Conservation (phyloP, 92 coral and sea anemone species). For the Phymanthus crucifer region DNA sequence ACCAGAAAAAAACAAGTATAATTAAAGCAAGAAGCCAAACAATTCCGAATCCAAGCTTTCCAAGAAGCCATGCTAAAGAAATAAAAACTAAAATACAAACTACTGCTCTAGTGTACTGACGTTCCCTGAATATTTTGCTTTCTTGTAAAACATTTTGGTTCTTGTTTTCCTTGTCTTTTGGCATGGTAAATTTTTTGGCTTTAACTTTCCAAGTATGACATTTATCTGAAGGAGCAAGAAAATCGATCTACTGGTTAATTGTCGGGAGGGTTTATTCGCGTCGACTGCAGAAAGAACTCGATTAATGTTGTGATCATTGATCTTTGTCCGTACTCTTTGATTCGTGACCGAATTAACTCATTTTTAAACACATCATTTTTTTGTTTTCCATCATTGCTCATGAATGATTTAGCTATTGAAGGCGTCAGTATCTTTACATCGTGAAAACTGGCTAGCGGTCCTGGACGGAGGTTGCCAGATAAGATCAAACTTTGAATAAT, state of each 20-base stretch:
- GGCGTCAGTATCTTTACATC: background rate
- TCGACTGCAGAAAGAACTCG: background rate
- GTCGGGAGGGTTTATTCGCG: background rate
- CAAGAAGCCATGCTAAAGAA: conserved; percentile 69
- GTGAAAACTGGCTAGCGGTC: background rate
- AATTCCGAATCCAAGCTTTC: conserved; percentile 47
- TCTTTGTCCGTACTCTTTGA: conserved; percentile 12
- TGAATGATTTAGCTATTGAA: conserved; percentile 25
- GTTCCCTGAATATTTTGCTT: conserved; percentile 26
- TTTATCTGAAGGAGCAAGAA: background rate
- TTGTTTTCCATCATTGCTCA: conserved; percentile 11
- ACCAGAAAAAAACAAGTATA: conserved; percentile 62
- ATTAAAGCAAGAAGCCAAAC: conserved; percentile 59
- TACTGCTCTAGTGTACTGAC: conserved; percentile 51
- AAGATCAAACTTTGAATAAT: background rate
- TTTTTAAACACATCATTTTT: conserved; percentile 7
- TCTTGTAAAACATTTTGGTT: conserved; percentile 16
- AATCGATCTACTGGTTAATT: background rate
- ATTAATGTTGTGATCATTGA: background rate
- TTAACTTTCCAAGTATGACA: background rate
- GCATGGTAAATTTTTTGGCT: background rate
- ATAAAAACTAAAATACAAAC: conserved; percentile 40
- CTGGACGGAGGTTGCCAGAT: background rate
- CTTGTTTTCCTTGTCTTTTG: conserved; percentile 6
- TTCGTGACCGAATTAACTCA: background rate